phyloP scores from a whole-genome alignment of 2,888 invertebrate species.

The Zeuzera pyrina region DNA sequence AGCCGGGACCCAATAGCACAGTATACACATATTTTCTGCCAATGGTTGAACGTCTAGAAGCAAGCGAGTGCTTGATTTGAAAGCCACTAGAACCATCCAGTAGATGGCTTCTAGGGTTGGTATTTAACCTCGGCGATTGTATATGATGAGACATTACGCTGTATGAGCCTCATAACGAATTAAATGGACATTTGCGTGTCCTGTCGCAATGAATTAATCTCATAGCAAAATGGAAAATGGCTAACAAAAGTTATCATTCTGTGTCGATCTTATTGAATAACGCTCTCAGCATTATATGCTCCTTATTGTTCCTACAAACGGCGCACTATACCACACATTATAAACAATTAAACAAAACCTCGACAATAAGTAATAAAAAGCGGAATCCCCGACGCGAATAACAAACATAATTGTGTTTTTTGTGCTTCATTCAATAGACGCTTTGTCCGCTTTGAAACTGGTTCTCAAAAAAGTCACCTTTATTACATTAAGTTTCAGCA shows the following conservation, averaged over 20 bases:
- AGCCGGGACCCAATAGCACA: no score
- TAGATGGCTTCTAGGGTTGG: no score
- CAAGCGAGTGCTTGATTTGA: no score
- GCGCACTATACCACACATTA: conserved; percentile 26
- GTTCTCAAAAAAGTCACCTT: conserved; percentile 70
- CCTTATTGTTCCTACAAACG: conserved; percentile 16
- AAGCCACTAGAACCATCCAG: no score
- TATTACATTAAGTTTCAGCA: conserved; percentile 70
- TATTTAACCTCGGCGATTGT: no score
- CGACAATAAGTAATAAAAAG: conserved; percentile 43
- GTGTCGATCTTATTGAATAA: conserved; percentile 33
- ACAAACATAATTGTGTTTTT: conserved; percentile 71
- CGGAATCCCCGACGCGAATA: conserved; percentile 54
- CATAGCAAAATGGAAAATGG: conserved; percentile 13
- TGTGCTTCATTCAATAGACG: conserved; percentile 57
- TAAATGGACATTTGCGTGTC: no score
- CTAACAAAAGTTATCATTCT: conserved; percentile 23
- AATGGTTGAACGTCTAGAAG: no score
- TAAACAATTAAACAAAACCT: conserved; percentile 44
- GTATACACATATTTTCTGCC: no score
- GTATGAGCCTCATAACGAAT: no score
- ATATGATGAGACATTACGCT: no score
- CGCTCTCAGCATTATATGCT: conserved; percentile 18
- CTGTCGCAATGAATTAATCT: conserved; percentile 8
- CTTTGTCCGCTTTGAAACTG: conserved; percentile 60